Evolutionary conservation across 2,113 vertebrate genomes (phyloP), one percentile per base, ranked within the genome.

Genomic region (Syrmaticus mikado): DNA sequence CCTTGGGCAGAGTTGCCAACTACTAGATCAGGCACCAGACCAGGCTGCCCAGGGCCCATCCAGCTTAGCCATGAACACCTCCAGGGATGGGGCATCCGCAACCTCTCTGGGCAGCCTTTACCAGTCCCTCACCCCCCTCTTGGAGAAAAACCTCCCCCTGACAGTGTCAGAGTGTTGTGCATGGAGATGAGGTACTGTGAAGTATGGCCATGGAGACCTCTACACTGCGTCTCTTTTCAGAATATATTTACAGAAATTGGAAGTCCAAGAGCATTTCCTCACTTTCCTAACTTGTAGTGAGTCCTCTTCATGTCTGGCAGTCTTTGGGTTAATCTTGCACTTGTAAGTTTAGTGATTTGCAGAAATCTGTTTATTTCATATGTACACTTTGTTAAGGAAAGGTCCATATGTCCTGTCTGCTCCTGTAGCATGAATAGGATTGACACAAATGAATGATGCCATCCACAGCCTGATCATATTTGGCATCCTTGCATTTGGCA

Each of bases 381-480:
- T 77, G 89, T 82, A 65, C 28, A 8, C 77, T 94, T 93, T 13
- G 70, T 75, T 93, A 85, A 94, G 72, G 84, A 61, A 62, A 68
- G 73, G 76, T 79, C 84, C 80, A 65, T 94, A 89, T 92, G 94
- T 93, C 94, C 76, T 97, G 73, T 92, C 87, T 95, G 82, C 87
- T 94, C 65, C 86, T 76, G 70, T 82, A 45, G 72, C 50, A 48
- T 34, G 76, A 86, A 65, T 76, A 90, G 71, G 72, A 82, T 90
- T 95, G 96, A 95, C 85, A 91, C 32, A 82, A 93, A 73, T 0
- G 65, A 96, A 41, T 65, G 71, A 67, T 94, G 92, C 88, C 79
- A 93, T 96, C 88, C 88, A 68, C 83, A 90, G 91, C 78, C 84
- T 85, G 78, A 85, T 91, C 86, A 58, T 83, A 91, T 43, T 92